Conservation (phyloP, 2,888 invertebrate genomes). For the Anodontia alba region DNA sequence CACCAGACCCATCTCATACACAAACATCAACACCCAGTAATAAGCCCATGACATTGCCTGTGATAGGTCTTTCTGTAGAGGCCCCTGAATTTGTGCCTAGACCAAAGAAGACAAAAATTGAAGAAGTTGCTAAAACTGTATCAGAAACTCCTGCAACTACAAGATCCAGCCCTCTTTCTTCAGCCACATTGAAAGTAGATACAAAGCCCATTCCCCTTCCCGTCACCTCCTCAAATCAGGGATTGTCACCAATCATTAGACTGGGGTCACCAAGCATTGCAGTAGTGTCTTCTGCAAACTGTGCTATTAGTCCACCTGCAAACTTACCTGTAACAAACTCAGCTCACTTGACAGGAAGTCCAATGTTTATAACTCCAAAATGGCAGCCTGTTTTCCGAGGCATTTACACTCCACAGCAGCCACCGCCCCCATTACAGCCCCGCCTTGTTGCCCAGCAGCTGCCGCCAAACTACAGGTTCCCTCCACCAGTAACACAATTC, state of each 20-base stretch:
- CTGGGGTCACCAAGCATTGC: conserved; percentile 23
- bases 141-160: background rate
- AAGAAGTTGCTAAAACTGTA: conserved; percentile 8
- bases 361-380: conserved; percentile 63
- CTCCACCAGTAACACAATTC: conserved; percentile 29
- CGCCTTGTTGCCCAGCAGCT: conserved; percentile 8
- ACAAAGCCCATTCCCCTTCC: conserved; percentile 34
- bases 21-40: conserved; percentile 30
- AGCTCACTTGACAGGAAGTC: conserved; percentile 43
- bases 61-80: conserved; percentile 59
- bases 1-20: conserved; percentile 1
- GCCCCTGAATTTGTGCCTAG: conserved; percentile 65
- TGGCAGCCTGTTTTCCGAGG: conserved; percentile 36
- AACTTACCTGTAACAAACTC: conserved; percentile 23
- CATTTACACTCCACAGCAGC: conserved; percentile 8
- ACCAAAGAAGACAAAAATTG: conserved; percentile 28
- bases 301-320: conserved; percentile 19
- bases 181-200: conserved; percentile 19
- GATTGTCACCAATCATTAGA: background rate
- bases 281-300: conserved; percentile 22
- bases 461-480: conserved; percentile 21
- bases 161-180: background rate
- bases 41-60: conserved; percentile 56
- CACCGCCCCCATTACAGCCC: conserved; percentile 37
- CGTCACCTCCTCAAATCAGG: background rate